These are phyloP conservation scores for Mormyrops attenuatus DNA, from an alignment of 2,797 vertebrate species.

Conservation along the genomic window DNA sequence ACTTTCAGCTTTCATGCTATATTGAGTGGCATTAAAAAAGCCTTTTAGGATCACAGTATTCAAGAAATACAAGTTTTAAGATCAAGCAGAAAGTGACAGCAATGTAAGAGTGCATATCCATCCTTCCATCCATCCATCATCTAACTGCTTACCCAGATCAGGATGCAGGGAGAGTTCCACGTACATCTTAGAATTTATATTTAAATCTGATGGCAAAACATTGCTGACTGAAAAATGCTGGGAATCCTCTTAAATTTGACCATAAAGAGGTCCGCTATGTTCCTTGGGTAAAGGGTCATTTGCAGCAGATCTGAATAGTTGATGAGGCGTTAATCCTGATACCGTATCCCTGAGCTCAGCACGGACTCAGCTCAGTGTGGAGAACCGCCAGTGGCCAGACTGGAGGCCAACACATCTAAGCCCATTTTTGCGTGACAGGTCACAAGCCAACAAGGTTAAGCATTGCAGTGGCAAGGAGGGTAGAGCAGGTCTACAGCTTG, in stretches of 20 bases:
- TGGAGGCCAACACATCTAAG: not conserved
- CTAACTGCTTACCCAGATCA: not conserved
- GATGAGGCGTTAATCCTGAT: not conserved
- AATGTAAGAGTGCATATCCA: not conserved
- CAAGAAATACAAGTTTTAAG: not conserved
- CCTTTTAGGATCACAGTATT: not conserved
- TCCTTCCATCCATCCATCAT: not conserved
- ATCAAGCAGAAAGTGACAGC: not conserved
- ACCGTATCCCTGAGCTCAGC: not conserved
- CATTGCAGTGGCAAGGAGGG: not conserved
- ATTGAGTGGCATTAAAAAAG: not conserved
- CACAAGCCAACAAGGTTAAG: not conserved
- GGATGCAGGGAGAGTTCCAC: not conserved
- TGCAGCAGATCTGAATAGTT: not conserved
- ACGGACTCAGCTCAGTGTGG: not conserved
- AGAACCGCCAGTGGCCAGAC: not conserved
- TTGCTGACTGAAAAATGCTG: not conserved
- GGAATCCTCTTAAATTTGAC: not conserved
- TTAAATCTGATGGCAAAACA: not conserved
- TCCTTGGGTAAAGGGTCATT: not conserved
- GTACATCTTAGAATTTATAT: not conserved
- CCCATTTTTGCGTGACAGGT: not conserved
- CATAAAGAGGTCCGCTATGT: not conserved
- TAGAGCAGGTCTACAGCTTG: not conserved
- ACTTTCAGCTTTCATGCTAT: not conserved